A percentile compares a stretch with the other conserved stretches of the same genome.
phyloP scores from a whole-genome alignment of 2,888 invertebrate species.

The Melangyna quadrimaculata region DNA sequence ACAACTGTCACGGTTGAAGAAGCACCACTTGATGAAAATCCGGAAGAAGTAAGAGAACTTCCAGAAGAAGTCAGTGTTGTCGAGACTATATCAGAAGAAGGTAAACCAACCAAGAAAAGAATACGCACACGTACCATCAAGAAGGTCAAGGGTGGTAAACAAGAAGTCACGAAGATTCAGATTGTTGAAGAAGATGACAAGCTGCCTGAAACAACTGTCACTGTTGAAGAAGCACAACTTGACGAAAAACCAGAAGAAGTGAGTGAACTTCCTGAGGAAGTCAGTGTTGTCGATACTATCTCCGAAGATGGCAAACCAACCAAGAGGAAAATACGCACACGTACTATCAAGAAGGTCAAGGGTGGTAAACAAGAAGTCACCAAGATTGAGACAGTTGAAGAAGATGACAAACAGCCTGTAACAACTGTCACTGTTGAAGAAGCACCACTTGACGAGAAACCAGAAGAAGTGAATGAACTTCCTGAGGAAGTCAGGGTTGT shows the following conservation, averaged over 20 bases:
- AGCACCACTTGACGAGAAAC: conserved; percentile 35
- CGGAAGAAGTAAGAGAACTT: conserved; percentile 25
- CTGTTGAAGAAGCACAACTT: conserved; percentile 37
- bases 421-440: conserved; percentile 48
- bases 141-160: conserved; percentile 43
- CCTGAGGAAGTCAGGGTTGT: conserved; percentile 35
- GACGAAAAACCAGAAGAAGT: conserved; percentile 43
- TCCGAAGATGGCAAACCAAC: conserved; percentile 45
- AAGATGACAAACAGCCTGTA: conserved; percentile 47
- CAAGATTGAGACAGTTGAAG: conserved; percentile 49
- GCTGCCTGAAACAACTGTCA: conserved; percentile 43
- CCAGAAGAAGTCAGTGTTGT: conserved; percentile 38
- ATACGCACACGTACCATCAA: conserved; percentile 45
- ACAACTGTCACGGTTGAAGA: conserved; percentile 50
- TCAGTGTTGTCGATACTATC: conserved; percentile 22
- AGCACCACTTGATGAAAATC: conserved; percentile 30
- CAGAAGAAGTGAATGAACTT: conserved; percentile 35
- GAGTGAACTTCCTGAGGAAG: conserved; percentile 40
- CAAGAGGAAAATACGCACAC: conserved; percentile 41
- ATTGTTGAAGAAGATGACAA: conserved; percentile 56
- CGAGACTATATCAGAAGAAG: conserved; percentile 32
- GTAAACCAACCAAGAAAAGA: conserved; percentile 43
- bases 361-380: conserved; percentile 52
- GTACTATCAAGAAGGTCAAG: conserved; percentile 42
- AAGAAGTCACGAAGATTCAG: conserved; percentile 52